A percentile compares a stretch with the other conserved stretches of the same genome.
Conservation (phyloP, 2,888 invertebrate species). For the Hypomecis atomaria region DNA sequence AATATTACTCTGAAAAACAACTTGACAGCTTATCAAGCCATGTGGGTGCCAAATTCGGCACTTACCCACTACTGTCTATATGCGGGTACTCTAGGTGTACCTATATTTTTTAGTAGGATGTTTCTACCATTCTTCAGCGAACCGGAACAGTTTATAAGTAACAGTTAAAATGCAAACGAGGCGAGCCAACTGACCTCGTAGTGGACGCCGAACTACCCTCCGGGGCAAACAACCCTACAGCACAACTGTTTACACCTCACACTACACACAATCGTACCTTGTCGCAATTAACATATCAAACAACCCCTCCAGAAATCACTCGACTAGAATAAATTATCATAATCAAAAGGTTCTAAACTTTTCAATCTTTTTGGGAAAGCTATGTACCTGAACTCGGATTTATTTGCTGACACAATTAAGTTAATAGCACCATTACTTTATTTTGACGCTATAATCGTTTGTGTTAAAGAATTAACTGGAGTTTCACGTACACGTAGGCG, state of each 20-base stretch:
- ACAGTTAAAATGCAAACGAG: conserved; percentile 15
- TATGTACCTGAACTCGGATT: conserved; percentile 13
- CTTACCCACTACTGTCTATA: too few relatives aligned
- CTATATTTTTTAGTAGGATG: not conserved
- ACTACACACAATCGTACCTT: conserved; percentile 5
- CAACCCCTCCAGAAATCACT: not conserved
- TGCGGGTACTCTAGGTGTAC: too few relatives aligned
- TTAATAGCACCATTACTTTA: conserved; percentile 4
- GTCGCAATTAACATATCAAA: conserved; percentile 1
- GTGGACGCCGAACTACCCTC: conserved; percentile 28
- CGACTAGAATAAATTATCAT: not conserved
- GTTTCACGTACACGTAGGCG: not conserved
- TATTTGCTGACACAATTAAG: conserved; percentile 23
- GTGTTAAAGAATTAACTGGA: not conserved
- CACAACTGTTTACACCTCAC: conserved; percentile 36
- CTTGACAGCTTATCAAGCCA: too few relatives aligned
- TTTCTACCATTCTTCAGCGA: not conserved
- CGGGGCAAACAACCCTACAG: conserved; percentile 24
- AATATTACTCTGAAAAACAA: too few relatives aligned
- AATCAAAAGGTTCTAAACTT: conserved; percentile 2
- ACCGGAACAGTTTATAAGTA: not conserved
- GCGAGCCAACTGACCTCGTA: conserved; percentile 22
- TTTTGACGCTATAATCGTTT: conserved; percentile 5
- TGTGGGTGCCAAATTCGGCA: too few relatives aligned
- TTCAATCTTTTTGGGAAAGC: not conserved